Conservation (phyloP, 2,797 vertebrate species). For the Chromobotia macracanthus region DNA sequence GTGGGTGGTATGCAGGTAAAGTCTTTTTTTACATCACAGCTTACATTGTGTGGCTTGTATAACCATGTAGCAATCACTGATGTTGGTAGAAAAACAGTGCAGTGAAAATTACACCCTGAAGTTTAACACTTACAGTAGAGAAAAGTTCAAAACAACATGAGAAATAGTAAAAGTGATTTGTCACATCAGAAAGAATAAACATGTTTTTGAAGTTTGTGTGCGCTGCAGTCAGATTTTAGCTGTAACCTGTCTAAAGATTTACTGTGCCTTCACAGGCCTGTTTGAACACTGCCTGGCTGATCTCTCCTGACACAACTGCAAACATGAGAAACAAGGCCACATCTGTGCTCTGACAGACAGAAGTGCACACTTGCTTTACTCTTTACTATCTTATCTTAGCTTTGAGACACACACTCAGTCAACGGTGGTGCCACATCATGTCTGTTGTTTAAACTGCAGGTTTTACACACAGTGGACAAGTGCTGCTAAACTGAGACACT, state of each 20-base stretch:
- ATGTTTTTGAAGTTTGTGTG: neutral
- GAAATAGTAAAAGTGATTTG: neutral
- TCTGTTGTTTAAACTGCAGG: constrained; percentile 53
- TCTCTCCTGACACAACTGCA: constrained; percentile 39
- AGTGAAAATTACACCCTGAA: too few species aligned
- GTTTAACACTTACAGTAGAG: neutral
- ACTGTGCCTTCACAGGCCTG: constrained; percentile 21
- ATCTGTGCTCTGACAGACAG: constrained; percentile 47
- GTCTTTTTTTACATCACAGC: too few species aligned
- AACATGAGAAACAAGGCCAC: constrained; percentile 40
- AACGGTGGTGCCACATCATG: constrained; percentile 60
- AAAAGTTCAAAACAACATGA: neutral
- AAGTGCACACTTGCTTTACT: constrained; percentile 53
- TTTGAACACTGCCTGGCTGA: constrained; percentile 48
- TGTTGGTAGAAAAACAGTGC: too few species aligned
- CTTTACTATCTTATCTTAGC: constrained; percentile 34
- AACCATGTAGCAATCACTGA: too few species aligned
- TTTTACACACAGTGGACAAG: constrained; percentile 47
- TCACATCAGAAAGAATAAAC: neutral
- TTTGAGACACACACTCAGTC: constrained; percentile 60
- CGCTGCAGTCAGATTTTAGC: constrained; percentile 34
- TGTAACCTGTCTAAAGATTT: constrained; percentile 57
- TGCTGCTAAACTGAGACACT: neutral
- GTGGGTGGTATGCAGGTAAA: too few species aligned
- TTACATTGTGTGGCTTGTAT: too few species aligned